Conservation (phyloP, 2,888 invertebrate genomes). For the Sinopyrophorus schimmeli region DNA sequence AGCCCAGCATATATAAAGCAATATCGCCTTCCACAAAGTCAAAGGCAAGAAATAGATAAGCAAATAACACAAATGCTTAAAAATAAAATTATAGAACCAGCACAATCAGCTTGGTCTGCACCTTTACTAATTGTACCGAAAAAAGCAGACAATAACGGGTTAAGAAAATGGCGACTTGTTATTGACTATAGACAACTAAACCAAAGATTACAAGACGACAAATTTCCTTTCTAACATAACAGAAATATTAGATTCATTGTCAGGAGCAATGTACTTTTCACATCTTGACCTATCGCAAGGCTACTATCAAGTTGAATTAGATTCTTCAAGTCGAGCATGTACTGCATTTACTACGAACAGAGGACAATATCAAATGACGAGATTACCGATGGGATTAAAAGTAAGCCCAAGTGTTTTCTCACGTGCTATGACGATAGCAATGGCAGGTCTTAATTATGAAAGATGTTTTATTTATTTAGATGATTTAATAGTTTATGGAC, state of each 20-base stretch:
- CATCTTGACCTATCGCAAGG: slow-evolving; percentile 37
- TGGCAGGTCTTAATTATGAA: slow-evolving; percentile 35
- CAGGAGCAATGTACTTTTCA: slow-evolving; percentile 11
- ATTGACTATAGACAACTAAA: slow-evolving; percentile 27
- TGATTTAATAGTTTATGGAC: slow-evolving; percentile 27
- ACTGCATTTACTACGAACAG: slow-evolving; percentile 39
- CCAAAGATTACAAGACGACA: slow-evolving; percentile 22
- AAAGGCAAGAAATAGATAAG: slow-evolving; percentile 13
- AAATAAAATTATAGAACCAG: slow-evolving; percentile 23
- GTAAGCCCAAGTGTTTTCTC: slow-evolving; percentile 32
- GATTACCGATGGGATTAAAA: slow-evolving; percentile 29
- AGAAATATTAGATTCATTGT: slow-evolving; percentile 8
- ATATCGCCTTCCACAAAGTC: slow-evolving; percentile 18
- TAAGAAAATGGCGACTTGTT: slow-evolving; percentile 20
- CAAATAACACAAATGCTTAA: slow-evolving; percentile 18
- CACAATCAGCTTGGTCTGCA: slow-evolving; percentile 23
- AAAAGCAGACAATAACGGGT: slow-evolving; percentile 5
- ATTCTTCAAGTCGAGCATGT: too few relatives aligned
- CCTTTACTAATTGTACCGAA: slow-evolving; percentile 12
- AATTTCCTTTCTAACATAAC: slow-evolving; percentile 13
- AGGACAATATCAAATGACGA: slow-evolving; percentile 39
- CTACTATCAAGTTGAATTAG: too few relatives aligned
- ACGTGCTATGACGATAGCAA: too few relatives aligned
- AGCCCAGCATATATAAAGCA: slow-evolving; percentile 13
- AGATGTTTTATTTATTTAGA: slow-evolving; percentile 33